Conservation (phyloP, 1,140 invertebrate genomes). For the Drosophila bifasciata region DNA sequence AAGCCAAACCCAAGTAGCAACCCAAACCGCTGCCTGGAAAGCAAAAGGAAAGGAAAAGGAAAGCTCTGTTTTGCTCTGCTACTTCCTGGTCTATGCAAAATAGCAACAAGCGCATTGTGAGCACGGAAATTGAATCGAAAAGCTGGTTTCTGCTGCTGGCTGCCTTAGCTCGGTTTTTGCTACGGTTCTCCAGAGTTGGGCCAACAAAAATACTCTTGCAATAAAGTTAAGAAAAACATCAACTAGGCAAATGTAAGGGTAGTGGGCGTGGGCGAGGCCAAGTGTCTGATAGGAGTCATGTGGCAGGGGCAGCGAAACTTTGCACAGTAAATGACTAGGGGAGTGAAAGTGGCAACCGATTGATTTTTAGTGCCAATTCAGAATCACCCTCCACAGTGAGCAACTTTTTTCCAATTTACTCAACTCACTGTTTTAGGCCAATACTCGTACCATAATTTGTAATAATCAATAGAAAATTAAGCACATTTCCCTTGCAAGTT, state of each 20-base stretch:
- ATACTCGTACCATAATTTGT: not conserved
- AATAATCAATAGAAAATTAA: not conserved
- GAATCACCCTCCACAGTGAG: not conserved
- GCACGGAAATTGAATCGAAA: conserved; percentile 79
- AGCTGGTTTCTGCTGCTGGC: conserved; percentile 44
- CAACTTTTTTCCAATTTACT: not conserved
- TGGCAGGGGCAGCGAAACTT: conserved; percentile 9
- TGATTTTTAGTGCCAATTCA: conserved; percentile 39
- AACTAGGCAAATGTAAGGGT: conserved; percentile 47
- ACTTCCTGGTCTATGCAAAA: conserved; percentile 64
- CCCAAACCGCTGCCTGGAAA: conserved; percentile 1
- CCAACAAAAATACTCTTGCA: conserved; percentile 67
- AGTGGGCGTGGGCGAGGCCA: conserved; percentile 9
- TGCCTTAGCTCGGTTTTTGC: conserved; percentile 27
- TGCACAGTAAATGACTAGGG: conserved; percentile 2
- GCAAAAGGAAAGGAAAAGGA: conserved; percentile 9
- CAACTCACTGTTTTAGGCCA: not conserved
- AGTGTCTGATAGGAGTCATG: conserved; percentile 7
- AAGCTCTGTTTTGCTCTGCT: conserved; percentile 11
- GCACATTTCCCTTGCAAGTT: not conserved
- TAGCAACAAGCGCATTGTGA: conserved; percentile 73
- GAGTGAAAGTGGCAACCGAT: conserved; percentile 23
- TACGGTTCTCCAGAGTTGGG: conserved; percentile 16
- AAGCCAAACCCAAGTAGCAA: conserved; percentile 12
- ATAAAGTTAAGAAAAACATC: conserved; percentile 70